Base-by-base conservation (phyloP, 2,113 vertebrate species). In the Ailurus styani region DNA sequence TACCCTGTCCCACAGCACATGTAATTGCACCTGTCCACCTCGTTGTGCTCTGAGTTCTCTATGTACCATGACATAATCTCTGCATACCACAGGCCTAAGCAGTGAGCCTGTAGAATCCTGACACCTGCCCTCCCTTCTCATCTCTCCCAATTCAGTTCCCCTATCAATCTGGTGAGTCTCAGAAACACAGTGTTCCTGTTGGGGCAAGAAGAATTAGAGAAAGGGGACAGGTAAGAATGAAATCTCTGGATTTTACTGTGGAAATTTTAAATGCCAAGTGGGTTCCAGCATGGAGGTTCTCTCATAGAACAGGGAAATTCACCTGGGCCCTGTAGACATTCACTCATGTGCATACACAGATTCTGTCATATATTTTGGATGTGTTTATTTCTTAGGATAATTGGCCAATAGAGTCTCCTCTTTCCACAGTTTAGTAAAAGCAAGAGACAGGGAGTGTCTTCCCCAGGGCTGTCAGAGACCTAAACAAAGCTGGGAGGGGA, bases 331-430 rank as follows among this genome's bases (percentile, higher is more conserved):
- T 42, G 3, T 5, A 34, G 47, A 84, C 4, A 34, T 12, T 29
- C 54, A 85, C 57, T 42, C n/a, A 3, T 11, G 52, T 27, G 29
- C 6, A 20, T 40, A 75, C 85, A 77, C 20, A 57, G 25, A 8
- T 62, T 66, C 68, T 15, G 37, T 60, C 77, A 83, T 60, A 55
- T 21, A 27, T 40, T 42, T 40, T 70, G 42, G 6, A 47, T 77
- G 52, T 42, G n/a, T 97, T 97, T 97, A 98, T 97, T 98, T 94
- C 57, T 86, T 84, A 84, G 87, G 87, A n/a, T 50, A 23, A 94
- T 68, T 62, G 45, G 88, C 42, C 34, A 47, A 27, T 40, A 31
- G 20, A 7, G 6, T 42, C 7, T 73, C 17, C 34, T 88, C 68
- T 95, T 94, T 42, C 37, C 40, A 78, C 27, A 72, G 47, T 60